These are phyloP conservation scores for Xiphias gladius DNA, from an alignment of 2,113 vertebrate species.

Conservation along the genomic window DNA sequence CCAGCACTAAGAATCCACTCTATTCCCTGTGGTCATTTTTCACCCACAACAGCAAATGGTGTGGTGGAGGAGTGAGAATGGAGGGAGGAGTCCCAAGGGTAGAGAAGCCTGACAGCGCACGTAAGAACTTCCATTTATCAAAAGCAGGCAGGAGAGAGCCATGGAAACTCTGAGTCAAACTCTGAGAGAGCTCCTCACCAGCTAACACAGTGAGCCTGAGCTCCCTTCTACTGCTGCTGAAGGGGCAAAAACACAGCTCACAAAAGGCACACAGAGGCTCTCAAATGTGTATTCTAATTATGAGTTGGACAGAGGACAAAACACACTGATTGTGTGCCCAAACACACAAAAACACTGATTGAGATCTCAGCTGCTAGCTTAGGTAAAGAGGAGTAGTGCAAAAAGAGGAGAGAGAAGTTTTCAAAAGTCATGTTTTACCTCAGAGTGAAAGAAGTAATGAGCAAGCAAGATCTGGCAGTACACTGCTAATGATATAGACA, in stretches of 20 bases:
- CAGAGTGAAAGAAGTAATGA: background rate
- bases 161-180: conserved; percentile 72
- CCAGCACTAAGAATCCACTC: conserved; percentile 43
- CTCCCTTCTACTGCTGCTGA: conserved; percentile 51
- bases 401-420: background rate
- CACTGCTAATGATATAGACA: background rate
- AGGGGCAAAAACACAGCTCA: conserved; percentile 51
- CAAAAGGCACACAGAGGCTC: conserved; percentile 46
- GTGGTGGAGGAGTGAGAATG: conserved; percentile 64
- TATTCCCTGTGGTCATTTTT: conserved; percentile 75
- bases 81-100: conserved; percentile 69
- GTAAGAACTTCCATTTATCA: conserved; percentile 81
- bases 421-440: background rate
- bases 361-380: conserved; percentile 52
- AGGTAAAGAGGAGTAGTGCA: conserved; percentile 34
- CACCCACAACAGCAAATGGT: conserved; percentile 71
- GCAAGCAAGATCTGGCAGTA: background rate
- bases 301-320: conserved; percentile 60
- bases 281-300: conserved; percentile 60
- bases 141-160: conserved; percentile 56
- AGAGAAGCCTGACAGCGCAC: conserved; percentile 68
- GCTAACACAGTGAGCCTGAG: conserved; percentile 46
- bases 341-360: conserved; percentile 62
- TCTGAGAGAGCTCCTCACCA: conserved; percentile 46
- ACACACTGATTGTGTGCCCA: conserved; percentile 49